Percentiles rank a stretch among this genome's conserved stretches.
phyloP scores from a whole-genome alignment of 2,888 invertebrate genomes.

The Ischnura elegans region DNA sequence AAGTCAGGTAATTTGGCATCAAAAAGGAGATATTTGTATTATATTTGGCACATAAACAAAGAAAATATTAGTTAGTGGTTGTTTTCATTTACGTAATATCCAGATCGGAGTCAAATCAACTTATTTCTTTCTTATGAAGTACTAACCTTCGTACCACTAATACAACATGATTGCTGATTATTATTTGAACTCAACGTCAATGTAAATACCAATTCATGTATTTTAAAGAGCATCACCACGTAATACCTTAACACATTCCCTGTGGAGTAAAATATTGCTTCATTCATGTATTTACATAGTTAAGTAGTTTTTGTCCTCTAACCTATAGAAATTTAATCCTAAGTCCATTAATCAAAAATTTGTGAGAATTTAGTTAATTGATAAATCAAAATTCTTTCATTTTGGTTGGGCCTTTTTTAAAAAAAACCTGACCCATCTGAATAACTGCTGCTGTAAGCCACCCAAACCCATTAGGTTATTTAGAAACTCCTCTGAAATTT shows the following conservation, averaged over 20 bases:
- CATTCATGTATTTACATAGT: background rate
- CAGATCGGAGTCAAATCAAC: no score
- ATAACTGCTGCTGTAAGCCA: background rate
- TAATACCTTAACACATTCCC: background rate
- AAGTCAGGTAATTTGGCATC: no score
- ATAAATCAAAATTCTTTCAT: background rate
- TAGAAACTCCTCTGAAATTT: background rate
- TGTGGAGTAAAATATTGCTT: background rate
- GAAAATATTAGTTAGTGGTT: no score
- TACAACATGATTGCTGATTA: no score
- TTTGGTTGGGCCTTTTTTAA: background rate
- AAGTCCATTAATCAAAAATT: background rate
- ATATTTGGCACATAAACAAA: no score
- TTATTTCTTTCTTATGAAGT: no score
- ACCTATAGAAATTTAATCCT: background rate
- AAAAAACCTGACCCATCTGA: background rate
- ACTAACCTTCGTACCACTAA: no score
- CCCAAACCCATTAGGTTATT: background rate
- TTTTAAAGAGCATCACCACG: background rate
- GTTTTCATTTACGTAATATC: no score
- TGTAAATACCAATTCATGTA: background rate
- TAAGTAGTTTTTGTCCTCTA: background rate
- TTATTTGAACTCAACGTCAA: no score
- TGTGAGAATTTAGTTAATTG: no score
- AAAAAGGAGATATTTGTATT: no score